Evolutionary conservation across 2,113 vertebrate genomes (phyloP), one percentile per base, ranked within the genome.

Genomic region (Aphyosemion australe): DNA sequence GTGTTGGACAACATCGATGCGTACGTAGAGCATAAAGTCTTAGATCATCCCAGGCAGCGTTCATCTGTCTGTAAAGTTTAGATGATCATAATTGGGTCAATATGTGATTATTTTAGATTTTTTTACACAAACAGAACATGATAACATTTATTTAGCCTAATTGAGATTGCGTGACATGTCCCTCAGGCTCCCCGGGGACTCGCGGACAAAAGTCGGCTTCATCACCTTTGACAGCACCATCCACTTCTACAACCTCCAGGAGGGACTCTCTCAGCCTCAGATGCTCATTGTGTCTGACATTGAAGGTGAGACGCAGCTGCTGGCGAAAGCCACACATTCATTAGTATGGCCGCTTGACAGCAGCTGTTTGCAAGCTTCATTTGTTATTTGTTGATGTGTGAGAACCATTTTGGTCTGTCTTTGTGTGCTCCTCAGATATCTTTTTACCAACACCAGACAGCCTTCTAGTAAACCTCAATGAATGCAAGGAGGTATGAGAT

Each of bases 381-480:
- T 26, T 26, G 26, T 26, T 4, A 26, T 26, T 26, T 26, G 26
- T 26, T 26, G 1, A 26, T 21, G 37, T 32, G 6, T 37, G 2
- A 15, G 12, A 20, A 5, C 5, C 8, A 6, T n/a, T 18, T 1
- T 52, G 34, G 45, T 8, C 39, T 15, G 9, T 3, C 4, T 12
- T 76, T 78, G 72, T 88, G 50, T 89, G 46, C 42, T 66, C 87
- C 93, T 68, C 92, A 99, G 97, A 99, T 94, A 94, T 99, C 73
- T 99, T 99, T 91, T 93, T 99, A 92, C 97, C 97, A 68, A 97
- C 96, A 92, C 96, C 97, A 89, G 97, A 98, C 91, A 97, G 96
- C 90, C 92, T 99, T 89, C 1, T 98, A 89, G 96, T 98, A 74
- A 99, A 98, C 87, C 93, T 98, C 92, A 97, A 94, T 84, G 97